These are phyloP conservation scores for Cylas formicarius DNA, from an alignment of 1,140 invertebrate genomes.

Conservation along the genomic window DNA sequence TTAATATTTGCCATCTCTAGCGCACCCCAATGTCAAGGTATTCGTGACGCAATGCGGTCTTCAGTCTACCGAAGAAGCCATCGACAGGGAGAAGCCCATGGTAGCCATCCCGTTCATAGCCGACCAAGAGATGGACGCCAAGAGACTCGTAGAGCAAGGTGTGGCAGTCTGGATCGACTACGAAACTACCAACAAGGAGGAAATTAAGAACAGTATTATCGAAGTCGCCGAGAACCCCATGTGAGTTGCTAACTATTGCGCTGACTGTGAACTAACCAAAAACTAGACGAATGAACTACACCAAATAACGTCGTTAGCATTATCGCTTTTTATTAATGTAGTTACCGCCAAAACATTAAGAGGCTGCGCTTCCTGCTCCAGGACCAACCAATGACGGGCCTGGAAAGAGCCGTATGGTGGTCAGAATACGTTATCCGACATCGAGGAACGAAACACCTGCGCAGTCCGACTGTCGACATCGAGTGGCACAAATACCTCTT, in stretches of 20 bases:
- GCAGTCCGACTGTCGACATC: slow-evolving; percentile 35
- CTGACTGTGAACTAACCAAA: background rate
- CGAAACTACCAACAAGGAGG: slow-evolving; percentile 21
- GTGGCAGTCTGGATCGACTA: slow-evolving; percentile 29
- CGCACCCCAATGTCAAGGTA: slow-evolving; percentile 39
- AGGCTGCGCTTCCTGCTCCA: slow-evolving; percentile 18
- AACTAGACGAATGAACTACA: background rate
- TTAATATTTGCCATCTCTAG: slow-evolving; percentile 26
- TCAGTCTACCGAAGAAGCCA: slow-evolving; percentile 46
- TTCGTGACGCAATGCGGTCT: slow-evolving; percentile 49
- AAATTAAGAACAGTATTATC: slow-evolving; percentile 15
- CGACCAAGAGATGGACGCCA: slow-evolving; percentile 39
- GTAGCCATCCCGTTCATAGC: slow-evolving; percentile 43
- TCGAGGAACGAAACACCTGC: slow-evolving; percentile 39
- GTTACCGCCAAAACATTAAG: slow-evolving; percentile 26
- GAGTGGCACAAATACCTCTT: slow-evolving; percentile 44
- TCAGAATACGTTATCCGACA: slow-evolving; percentile 45
- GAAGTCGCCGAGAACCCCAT: slow-evolving; percentile 24
- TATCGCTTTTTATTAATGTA: slow-evolving; percentile 12
- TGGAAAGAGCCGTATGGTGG: slow-evolving; percentile 46
- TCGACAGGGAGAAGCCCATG: slow-evolving; percentile 46
- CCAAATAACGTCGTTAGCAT: background rate
- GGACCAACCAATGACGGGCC: slow-evolving; percentile 37
- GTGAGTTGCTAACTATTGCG: slow-evolving; percentile 5
- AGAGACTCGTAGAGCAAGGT: slow-evolving; percentile 23